These are phyloP conservation scores for Aptenodytes patagonicus DNA, from an alignment of 2,113 vertebrate genomes.

Conservation along the genomic window DNA sequence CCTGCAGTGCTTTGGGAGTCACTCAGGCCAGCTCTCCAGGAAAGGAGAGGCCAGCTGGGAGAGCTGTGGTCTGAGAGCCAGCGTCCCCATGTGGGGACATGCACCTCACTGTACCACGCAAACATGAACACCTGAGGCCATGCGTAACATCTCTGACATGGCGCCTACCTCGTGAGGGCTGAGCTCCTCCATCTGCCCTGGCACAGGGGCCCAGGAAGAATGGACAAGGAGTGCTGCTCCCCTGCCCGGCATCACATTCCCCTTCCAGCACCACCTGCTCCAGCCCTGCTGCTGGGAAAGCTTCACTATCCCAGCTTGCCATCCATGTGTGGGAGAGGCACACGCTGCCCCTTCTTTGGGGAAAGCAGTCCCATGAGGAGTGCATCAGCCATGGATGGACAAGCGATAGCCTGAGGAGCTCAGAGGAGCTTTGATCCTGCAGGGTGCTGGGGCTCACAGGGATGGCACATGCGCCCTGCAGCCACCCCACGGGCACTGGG, in stretches of 20 bases:
- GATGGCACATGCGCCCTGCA: background rate
- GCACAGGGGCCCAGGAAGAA: background rate
- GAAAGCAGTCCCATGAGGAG: background rate
- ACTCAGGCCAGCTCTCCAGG: background rate
- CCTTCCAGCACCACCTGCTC: background rate
- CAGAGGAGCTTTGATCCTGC: background rate
- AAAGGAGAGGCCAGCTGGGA: background rate
- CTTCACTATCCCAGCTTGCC: background rate
- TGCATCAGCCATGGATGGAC: background rate
- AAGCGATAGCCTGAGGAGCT: background rate
- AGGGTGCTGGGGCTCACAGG: background rate
- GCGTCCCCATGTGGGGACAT: fast-evolving
- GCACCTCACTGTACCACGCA: background rate
- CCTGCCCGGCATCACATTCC: background rate
- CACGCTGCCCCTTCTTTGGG: background rate
- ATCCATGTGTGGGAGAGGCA: background rate
- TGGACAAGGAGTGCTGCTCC: background rate
- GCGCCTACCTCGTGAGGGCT: background rate
- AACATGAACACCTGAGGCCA: background rate
- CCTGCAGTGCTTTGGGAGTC: background rate
- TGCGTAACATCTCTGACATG: background rate
- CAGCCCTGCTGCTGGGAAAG: background rate
- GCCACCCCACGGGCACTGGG: fast-evolving
- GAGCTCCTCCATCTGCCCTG: background rate
- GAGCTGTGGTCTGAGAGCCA: background rate